A percentile compares a stretch with the other conserved stretches of the same genome.
These are phyloP conservation scores for Lepidothrix coronata DNA, from an alignment of 2,113 vertebrate species.

Conservation along the genomic window DNA sequence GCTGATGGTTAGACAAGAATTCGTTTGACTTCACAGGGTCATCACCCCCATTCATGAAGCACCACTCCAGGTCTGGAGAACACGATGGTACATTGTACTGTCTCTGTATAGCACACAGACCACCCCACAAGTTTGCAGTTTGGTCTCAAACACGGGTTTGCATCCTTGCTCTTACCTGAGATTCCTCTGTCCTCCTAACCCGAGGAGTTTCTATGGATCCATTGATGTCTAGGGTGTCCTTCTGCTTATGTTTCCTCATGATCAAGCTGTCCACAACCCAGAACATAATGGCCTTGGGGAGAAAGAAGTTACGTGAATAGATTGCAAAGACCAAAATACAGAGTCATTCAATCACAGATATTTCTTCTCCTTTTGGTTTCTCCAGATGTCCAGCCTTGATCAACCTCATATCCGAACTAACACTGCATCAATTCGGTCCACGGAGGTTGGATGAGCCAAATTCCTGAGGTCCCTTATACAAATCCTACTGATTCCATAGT, in stretches of 20 bases:
- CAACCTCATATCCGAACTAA: background rate
- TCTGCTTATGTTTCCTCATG: slow-evolving; percentile 80
- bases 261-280: slow-evolving; percentile 83
- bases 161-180: slow-evolving; percentile 66
- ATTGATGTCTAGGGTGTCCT: slow-evolving; percentile 48
- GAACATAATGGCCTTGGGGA: slow-evolving; percentile 80
- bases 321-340: background rate
- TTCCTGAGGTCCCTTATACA: background rate
- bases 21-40: background rate
- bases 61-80: background rate
- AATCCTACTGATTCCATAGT: background rate
- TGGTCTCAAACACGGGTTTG: background rate
- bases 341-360: background rate
- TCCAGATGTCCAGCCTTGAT: background rate
- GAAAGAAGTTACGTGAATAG: background rate
- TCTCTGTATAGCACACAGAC: background rate
- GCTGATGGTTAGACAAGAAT: background rate
- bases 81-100: accelerated
- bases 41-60: background rate
- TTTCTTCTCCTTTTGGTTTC: background rate
- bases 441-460: background rate
- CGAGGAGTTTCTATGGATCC: slow-evolving; percentile 45
- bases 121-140: background rate
- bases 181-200: slow-evolving; percentile 64
- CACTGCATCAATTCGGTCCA: background rate